A percentile compares a stretch with the other conserved stretches of the same genome.
Evolutionary conservation across 1,140 invertebrate species (phyloP).

Genomic region (Nomia melanderi): DNA sequence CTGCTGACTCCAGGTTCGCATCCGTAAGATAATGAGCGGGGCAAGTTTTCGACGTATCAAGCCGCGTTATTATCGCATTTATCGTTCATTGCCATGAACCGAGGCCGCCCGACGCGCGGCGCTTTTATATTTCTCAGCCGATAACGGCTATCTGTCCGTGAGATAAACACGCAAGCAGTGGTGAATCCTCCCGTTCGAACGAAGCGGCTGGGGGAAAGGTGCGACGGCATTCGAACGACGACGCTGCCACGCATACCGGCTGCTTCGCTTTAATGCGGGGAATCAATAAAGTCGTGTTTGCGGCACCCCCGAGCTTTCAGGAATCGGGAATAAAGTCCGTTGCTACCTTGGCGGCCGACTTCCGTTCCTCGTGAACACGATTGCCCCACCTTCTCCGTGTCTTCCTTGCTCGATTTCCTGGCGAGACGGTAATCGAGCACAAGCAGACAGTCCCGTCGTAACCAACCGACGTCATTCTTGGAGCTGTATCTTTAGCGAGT

Average conservation of each 20-base stretch:
- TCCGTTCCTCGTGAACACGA: conserved; percentile 50
- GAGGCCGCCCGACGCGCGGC: too few relatives aligned
- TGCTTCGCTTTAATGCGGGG: conserved; percentile 74
- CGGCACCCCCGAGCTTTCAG: conserved; percentile 58
- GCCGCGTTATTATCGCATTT: conserved; percentile 26
- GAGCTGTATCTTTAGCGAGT: neutral
- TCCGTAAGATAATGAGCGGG: conserved; percentile 15
- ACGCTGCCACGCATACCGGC: conserved; percentile 42
- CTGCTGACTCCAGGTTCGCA: conserved; percentile 1
- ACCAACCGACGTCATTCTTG: neutral
- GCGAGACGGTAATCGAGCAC: conserved; percentile 40
- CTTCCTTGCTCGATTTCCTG: conserved; percentile 48
- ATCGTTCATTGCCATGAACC: conserved; percentile 3
- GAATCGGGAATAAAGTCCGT: conserved; percentile 69
- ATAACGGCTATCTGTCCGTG: neutral
- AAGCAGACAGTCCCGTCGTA: neutral
- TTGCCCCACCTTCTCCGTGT: conserved; percentile 55
- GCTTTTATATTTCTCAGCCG: neutral
- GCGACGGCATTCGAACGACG: neutral
- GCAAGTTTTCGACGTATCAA: conserved; percentile 15
- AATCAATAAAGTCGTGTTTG: conserved; percentile 73
- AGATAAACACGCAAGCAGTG: neutral
- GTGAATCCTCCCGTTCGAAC: neutral
- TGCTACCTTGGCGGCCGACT: conserved; percentile 65
- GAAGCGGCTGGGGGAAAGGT: too few relatives aligned